Percentiles rank a stretch among this genome's conserved stretches.
phyloP scores from a whole-genome alignment of 2,888 invertebrate genomes.

The Hemithea aestivaria region DNA sequence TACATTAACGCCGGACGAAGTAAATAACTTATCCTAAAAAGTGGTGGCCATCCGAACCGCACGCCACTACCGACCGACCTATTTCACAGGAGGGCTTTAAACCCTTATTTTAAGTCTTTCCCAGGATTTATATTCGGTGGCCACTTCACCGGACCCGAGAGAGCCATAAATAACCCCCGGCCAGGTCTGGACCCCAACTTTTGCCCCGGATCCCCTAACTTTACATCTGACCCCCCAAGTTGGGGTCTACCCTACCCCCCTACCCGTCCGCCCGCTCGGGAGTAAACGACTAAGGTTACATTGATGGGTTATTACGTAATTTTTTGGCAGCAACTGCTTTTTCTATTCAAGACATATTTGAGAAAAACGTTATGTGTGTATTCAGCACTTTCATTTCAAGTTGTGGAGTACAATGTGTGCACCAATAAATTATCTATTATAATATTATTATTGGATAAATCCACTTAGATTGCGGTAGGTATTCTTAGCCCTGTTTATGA shows the following conservation, averaged over 20 bases:
- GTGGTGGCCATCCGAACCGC: slow-evolving; percentile 18
- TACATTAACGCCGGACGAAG: background rate
- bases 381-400: no score
- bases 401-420: no score
- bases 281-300: slow-evolving; percentile 73
- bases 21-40: slow-evolving; percentile 22
- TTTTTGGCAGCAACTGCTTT: background rate
- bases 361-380: no score
- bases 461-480: no score
- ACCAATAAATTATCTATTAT: no score
- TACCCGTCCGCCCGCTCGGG: slow-evolving; percentile 28
- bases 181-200: slow-evolving; percentile 57
- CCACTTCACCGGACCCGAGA: slow-evolving; percentile 74
- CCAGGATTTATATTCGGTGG: slow-evolving; percentile 74
- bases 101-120: slow-evolving; percentile 67
- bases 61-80: slow-evolving; percentile 29
- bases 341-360: background rate
- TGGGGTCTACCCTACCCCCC: slow-evolving; percentile 23
- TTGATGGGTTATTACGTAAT: slow-evolving; percentile 28
- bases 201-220: slow-evolving; percentile 33
- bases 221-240: slow-evolving; percentile 21
- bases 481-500: no score
- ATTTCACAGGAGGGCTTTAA: slow-evolving; percentile 35
- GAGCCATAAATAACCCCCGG: slow-evolving; percentile 72
- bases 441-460: no score